Evolutionary conservation across 2,888 invertebrate species (phyloP), one percentile per base, ranked within the genome.

Genomic region (Volucella inflata): DNA sequence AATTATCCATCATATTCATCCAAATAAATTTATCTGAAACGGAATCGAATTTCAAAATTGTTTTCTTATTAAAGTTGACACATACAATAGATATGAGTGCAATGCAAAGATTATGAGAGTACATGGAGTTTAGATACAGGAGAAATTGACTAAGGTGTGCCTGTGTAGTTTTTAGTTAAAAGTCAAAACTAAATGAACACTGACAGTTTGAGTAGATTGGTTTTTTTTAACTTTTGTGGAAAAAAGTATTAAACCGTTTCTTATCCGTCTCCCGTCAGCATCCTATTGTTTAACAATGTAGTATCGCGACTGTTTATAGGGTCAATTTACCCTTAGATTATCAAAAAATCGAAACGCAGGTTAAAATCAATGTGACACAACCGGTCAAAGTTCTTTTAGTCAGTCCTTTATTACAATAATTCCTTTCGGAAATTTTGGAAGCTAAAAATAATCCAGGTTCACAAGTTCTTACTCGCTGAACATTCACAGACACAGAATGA

Each of bases 71-170:
- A 65, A 70, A 67, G 72, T 77, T 83, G 82, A 68, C 65, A 84
- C 62, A 74, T 30, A 30, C 1, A 30, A 30, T 30, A 30, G 6
- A 30, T 30, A 6, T 2, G 30, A 30, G 4, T 30, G 6, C 30
- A 30, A 30, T 30, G 4, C 30, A 30, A 30, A 30, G 30, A 30
- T 30, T 30, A 30, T 30, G 6, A 4, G 30, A 30, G 30, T 30
- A 3, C 2, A 21, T 57, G 57, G 21, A 51, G 57, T 50, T 51
- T 51, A 55, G 17, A 40, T 51, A 46, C 44, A 46, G 36, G 82
- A 83, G 87, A 87, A 82, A 82, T 79, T 74, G 62, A 60, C 67
- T 78, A 60, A 83, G 87, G 87, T 87, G 87, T 78, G 87, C 60
- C 83, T 38, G 51, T 55, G 57, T 67, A 30, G 30, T 6, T 17